phyloP scores from a whole-genome alignment of 1,140 invertebrate species.

The Zaprionus vittiger region DNA sequence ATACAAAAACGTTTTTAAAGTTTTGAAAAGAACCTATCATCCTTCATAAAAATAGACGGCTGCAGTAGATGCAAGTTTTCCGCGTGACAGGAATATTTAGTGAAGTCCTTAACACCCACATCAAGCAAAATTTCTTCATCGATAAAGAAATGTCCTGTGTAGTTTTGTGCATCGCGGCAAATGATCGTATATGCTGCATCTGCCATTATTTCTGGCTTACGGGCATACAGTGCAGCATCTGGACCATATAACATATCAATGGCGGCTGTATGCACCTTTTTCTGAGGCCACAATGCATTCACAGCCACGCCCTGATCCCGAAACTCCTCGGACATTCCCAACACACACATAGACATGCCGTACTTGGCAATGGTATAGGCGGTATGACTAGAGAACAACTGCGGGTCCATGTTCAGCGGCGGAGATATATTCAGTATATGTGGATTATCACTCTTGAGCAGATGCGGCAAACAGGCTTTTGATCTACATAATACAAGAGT shows the following conservation, averaged over 20 bases:
- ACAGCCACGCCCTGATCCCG: constrained; percentile 93
- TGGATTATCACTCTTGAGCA: constrained; percentile 95
- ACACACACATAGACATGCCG: constrained; percentile 99
- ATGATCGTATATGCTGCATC: constrained; percentile 97
- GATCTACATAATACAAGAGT: constrained; percentile 90
- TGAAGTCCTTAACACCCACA: constrained; percentile 93
- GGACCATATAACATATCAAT: constrained; percentile 98
- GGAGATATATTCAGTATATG: constrained; percentile 98
- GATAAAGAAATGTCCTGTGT: constrained; percentile 96
- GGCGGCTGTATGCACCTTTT: constrained; percentile 98
- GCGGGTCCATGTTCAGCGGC: constrained; percentile 94
- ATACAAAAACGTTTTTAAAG: constrained; percentile 36
- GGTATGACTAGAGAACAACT: constrained; percentile 96
- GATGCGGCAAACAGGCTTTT: constrained; percentile 95
- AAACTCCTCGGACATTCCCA: constrained; percentile 98
- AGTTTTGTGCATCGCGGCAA: constrained; percentile 88
- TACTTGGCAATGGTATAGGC: constrained; percentile 99
- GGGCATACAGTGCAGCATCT: constrained; percentile 89
- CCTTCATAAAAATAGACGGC: constrained; percentile 95
- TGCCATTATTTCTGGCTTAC: constrained; percentile 96
- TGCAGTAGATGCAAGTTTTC: constrained; percentile 89
- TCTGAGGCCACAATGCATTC: constrained; percentile 98
- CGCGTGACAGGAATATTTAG: constrained; percentile 93
- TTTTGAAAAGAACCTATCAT: constrained; percentile 42
- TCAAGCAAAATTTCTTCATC: constrained; percentile 95